These are phyloP conservation scores for Heliornis fulica DNA, from an alignment of 2,113 vertebrate genomes.

Conservation along the genomic window DNA sequence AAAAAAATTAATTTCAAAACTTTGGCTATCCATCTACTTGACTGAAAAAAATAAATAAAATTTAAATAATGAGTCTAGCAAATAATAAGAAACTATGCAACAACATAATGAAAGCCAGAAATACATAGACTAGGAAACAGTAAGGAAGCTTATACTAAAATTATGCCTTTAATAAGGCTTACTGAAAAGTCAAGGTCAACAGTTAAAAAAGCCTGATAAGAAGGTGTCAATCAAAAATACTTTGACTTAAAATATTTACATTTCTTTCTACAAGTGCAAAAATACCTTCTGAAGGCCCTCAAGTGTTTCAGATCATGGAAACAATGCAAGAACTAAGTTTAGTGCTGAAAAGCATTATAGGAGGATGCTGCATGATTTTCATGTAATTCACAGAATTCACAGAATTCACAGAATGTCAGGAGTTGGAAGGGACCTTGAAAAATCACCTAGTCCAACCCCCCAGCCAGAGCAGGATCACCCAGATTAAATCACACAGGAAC, in stretches of 20 bases:
- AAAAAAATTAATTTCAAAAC: background rate
- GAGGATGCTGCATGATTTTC: background rate
- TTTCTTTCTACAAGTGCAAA: background rate
- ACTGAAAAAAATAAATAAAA: background rate
- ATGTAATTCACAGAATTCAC: too few relatives aligned
- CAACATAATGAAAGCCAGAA: background rate
- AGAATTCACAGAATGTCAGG: too few relatives aligned
- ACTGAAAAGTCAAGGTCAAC: background rate
- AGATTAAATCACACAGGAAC: too few relatives aligned
- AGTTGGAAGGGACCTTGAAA: too few relatives aligned
- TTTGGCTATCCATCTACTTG: background rate
- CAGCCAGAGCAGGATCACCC: too few relatives aligned
- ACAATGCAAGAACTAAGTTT: background rate
- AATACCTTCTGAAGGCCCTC: background rate
- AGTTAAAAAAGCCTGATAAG: background rate
- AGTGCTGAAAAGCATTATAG: background rate
- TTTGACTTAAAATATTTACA: background rate
- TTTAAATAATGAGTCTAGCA: background rate
- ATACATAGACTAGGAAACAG: background rate
- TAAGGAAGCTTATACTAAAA: background rate
- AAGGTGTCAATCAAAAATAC: background rate
- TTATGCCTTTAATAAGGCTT: background rate
- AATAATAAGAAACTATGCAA: background rate
- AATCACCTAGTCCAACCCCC: too few relatives aligned
- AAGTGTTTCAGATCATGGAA: background rate